A percentile compares a stretch with the other conserved stretches of the same genome.
Conservation (phyloP, 53 echinoderm and acorn worm genomes). For the Paracentrotus lividus region DNA sequence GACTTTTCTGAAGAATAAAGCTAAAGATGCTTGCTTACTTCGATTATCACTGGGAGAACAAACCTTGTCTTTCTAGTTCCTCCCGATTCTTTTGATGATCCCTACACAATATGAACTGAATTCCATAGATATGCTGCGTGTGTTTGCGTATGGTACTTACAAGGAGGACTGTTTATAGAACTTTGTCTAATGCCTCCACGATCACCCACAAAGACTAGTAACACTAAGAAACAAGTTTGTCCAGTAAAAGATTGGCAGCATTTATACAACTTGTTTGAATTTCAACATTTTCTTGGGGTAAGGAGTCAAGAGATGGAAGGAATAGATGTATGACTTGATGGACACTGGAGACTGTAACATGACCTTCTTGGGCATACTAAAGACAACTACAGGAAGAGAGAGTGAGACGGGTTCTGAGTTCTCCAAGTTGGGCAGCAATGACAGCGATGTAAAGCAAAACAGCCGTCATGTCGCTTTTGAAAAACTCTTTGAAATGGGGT, state of each 20-base stretch:
- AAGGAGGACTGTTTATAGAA: background rate
- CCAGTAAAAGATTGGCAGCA: constrained; percentile 16
- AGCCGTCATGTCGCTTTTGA: background rate
- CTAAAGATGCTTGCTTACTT: background rate
- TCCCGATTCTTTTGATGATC: too few relatives aligned
- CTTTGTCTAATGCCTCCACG: background rate
- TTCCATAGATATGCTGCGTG: too few relatives aligned
- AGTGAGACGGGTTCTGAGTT: background rate
- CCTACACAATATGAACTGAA: too few relatives aligned
- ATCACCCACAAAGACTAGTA: background rate
- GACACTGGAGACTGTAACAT: background rate
- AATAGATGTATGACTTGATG: background rate
- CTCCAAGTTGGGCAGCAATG: background rate
- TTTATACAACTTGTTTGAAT: background rate
- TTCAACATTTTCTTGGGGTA: background rate
- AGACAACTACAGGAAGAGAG: background rate
- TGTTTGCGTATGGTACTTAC: background rate
- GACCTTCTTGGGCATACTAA: background rate
- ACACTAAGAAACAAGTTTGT: background rate
- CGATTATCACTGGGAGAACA: too few relatives aligned
- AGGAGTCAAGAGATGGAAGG: background rate
- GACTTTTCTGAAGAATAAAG: background rate
- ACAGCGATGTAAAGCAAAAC: background rate
- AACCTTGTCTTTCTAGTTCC: too few relatives aligned
- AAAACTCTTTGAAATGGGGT: background rate